Base-by-base conservation (phyloP, 1,140 invertebrate genomes). In the Zaprionus camerounensis region DNA sequence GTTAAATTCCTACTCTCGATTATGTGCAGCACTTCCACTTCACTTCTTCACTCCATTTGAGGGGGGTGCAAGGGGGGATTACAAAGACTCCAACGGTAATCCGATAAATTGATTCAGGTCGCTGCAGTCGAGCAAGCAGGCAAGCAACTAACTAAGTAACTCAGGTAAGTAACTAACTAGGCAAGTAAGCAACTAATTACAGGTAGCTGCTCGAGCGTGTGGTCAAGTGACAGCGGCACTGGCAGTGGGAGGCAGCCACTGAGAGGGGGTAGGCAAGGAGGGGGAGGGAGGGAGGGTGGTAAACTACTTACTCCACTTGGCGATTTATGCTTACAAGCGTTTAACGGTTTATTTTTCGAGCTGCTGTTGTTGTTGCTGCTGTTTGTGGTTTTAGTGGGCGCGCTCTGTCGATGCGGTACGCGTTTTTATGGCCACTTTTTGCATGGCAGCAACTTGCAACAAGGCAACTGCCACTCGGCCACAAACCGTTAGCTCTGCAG, bases 91-190 rank as follows among this genome's bases (percentile, higher is more conserved):
- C 3, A 79, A 83, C 76, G 63, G 81, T 80, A 83, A 80, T 53
- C 76, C 72, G 81, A 56, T 76, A 77, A 80, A 77, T 80, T 80
- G 81, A 83, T 83, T 83, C 77, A 83, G 81, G 77, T 83, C 81
- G 77, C 81, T 77, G 81, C 57, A 55, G 51, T 76, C 80, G 62
- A 67, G 65, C 66, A 38, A 46, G 24, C 73, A 70, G 70, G 44
- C n/a, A 53, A 13, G 31, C 28, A 71, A 53, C 38, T 34, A 51
- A 57, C 38, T 15, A 58, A 36, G 20, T 61, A 61, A 53, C 44
- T 68, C 6, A 46, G 31, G 31, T 34, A 34, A 34, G 20, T 58
- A 36, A 59, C 38, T 69, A 58, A 69, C 41, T 44, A 34, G 28
- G 36, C 58, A 49, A 59, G 38, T 61, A 46, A 46, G 36, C 20